Evolutionary conservation across 2,888 invertebrate genomes (phyloP), one percentile per base, ranked within the genome.

Genomic region (Eucera pruinosa): DNA sequence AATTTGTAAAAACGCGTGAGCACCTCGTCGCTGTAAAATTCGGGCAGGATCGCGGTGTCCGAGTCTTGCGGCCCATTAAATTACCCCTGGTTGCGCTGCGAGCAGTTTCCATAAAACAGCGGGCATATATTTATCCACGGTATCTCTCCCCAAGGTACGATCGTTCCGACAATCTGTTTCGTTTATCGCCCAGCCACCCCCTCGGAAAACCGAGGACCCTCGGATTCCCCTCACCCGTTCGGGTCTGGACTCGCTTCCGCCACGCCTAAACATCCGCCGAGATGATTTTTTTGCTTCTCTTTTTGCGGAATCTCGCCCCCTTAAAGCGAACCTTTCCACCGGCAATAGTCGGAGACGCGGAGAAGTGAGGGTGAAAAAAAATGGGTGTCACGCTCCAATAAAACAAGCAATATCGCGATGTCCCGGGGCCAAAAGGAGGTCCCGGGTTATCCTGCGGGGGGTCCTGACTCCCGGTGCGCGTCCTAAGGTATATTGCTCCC

Each of bases 381-480:
- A 89, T 87, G 89, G 85, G 83, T 90, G 90, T 91, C 91, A 91
- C 90, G 91, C 89, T 88, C 88, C 88, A 90, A 91, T 89, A 90
- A 91, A 91, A 91, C 91, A 91, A 91, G 85, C 91, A 91, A 92
- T 91, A 91, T 91, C 89, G 89, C 82, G 86, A 82, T 90, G 82
- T 88, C 89, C 89, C 80, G 87, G 86, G 89, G 89, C 89, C 85
- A 89, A 90, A n/a, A 88, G 89, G 82, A 87, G 88, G 80, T 85
- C 86, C 82, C 67, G 80, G 81, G 84, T 79, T 82, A 82, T 84
- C 83, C 86, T 57, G 80, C 83, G 78, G 82, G 84, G 84, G 80
- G 78, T 77, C 80, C 73, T n/a, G 80, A 70, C 74, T 78, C 83
- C 79, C 71, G 74, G 58, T 65, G 78, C 65, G 82, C 70, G 73